Evolutionary conservation across 2,797 vertebrate genomes (phyloP).

Genomic region (Holocentrus rufus): DNA sequence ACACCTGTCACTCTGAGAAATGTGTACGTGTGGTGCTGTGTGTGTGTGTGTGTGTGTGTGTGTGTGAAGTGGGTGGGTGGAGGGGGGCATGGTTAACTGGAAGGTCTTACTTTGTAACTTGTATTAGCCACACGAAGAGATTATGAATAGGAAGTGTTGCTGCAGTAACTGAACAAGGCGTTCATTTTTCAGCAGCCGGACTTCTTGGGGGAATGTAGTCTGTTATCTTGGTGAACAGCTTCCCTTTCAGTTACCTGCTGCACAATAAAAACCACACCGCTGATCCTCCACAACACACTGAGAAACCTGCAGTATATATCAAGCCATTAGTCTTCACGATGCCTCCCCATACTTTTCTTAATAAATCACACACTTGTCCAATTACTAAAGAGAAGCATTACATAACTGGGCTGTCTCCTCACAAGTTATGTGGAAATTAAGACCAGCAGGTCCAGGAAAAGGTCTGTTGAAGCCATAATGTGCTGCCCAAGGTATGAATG

Average conservation of each 20-base stretch:
- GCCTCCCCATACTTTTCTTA: too few relatives aligned
- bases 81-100: conserved; percentile 13
- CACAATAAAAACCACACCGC: background rate
- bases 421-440: conserved; percentile 30
- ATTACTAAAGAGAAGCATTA: background rate
- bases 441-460: conserved; percentile 35
- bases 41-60: background rate
- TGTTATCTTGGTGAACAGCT: conserved; percentile 12
- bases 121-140: background rate
- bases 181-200: background rate
- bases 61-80: background rate
- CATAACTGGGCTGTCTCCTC: too few relatives aligned
- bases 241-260: background rate
- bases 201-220: too few relatives aligned
- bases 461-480: conserved; percentile 5
- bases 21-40: too few relatives aligned
- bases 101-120: conserved; percentile 17
- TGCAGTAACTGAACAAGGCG: conserved; percentile 1
- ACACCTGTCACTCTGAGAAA: conserved; percentile 52
- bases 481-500: conserved; percentile 6
- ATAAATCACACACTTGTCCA: background rate
- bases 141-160: conserved; percentile 21
- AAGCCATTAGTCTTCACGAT: too few relatives aligned
- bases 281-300: background rate
- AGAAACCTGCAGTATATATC: too few relatives aligned